Percentiles rank a stretch among this genome's conserved stretches.
Evolutionary conservation across 2,888 invertebrate genomes (phyloP).

Genomic region (Tetrapedia diversipes): DNA sequence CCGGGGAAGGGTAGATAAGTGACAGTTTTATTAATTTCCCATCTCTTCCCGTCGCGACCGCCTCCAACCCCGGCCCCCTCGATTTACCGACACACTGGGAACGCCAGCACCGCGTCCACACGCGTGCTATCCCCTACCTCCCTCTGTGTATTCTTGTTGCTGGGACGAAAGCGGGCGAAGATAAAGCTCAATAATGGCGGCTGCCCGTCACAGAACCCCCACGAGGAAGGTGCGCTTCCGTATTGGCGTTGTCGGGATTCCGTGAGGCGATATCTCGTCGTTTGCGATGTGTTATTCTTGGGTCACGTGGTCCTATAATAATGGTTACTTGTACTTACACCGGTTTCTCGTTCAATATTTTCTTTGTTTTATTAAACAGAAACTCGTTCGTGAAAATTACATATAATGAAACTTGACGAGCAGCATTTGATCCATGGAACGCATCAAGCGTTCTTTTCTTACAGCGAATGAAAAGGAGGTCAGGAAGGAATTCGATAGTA

Average conservation of each 20-base stretch:
- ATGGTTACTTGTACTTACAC: neutral
- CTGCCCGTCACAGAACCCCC: conserved; percentile 56
- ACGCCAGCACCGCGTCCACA: conserved; percentile 66
- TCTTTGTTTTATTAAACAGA: too few relatives aligned
- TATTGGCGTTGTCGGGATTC: conserved; percentile 19
- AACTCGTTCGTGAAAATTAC: too few relatives aligned
- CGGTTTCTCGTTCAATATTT: too few relatives aligned
- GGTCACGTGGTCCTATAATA: neutral
- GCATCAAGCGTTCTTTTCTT: too few relatives aligned
- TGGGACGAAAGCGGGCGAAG: conserved; percentile 59
- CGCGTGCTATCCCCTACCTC: conserved; percentile 5
- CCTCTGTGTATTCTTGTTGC: conserved; percentile 20
- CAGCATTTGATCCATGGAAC: too few relatives aligned
- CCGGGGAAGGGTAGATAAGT: conserved; percentile 84
- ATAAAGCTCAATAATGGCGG: conserved; percentile 78
- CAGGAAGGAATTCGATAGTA: too few relatives aligned
- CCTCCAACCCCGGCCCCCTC: conserved; percentile 60
- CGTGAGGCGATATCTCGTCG: conserved; percentile 39
- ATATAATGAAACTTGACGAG: too few relatives aligned
- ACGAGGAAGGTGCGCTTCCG: too few relatives aligned
- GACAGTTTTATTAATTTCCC: conserved; percentile 91
- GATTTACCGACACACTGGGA: conserved; percentile 62
- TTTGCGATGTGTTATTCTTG: conserved; percentile 23
- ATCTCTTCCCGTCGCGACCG: conserved; percentile 80
- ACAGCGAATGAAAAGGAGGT: neutral